Percentiles rank a stretch among this genome's conserved stretches.
These are phyloP conservation scores for Heliocidaris erythrogramma DNA, from an alignment of 35 echinoderm and acorn worm species.

Conservation along the genomic window DNA sequence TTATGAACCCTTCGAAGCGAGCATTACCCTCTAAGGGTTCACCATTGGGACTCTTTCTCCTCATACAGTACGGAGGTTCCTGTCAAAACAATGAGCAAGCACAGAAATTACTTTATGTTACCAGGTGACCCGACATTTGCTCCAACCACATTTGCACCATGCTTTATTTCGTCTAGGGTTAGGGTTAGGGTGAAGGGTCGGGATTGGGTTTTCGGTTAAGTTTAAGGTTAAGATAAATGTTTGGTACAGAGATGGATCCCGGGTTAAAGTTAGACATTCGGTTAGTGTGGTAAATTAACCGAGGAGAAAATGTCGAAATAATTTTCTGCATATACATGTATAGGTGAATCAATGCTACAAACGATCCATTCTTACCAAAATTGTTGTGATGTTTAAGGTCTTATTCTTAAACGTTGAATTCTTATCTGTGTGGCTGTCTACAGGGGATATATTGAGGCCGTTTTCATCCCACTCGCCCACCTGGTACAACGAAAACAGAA, in stretches of 20 bases:
- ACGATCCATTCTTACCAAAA: slow-evolving; percentile 44
- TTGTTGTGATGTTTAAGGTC: slow-evolving; percentile 63
- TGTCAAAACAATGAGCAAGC: neutral
- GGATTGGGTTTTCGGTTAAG: too few relatives aligned
- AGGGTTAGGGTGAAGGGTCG: too few relatives aligned
- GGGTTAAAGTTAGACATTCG: too few relatives aligned
- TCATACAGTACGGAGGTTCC: slow-evolving; percentile 76
- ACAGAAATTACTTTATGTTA: neutral
- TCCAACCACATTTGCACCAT: too few relatives aligned
- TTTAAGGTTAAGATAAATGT: too few relatives aligned
- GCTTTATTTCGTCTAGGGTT: too few relatives aligned
- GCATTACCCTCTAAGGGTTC: slow-evolving; percentile 43
- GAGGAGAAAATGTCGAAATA: too few relatives aligned
- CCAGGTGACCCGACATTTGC: too few relatives aligned
- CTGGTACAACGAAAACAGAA: neutral
- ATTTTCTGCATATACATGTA: too few relatives aligned
- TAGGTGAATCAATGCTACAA: neutral
- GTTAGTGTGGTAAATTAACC: too few relatives aligned
- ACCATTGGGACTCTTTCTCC: slow-evolving; percentile 23
- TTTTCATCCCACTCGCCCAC: slow-evolving; percentile 38
- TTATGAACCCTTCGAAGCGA: slow-evolving; percentile 63
- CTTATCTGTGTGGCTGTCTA: slow-evolving; percentile 18
- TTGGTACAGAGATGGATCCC: too few relatives aligned
- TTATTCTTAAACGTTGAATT: slow-evolving; percentile 37
- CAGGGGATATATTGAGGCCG: neutral